Evolutionary conservation across 2,797 vertebrate genomes (phyloP), one percentile per base, ranked within the genome.

Genomic region (Oophaga sylvatica): DNA sequence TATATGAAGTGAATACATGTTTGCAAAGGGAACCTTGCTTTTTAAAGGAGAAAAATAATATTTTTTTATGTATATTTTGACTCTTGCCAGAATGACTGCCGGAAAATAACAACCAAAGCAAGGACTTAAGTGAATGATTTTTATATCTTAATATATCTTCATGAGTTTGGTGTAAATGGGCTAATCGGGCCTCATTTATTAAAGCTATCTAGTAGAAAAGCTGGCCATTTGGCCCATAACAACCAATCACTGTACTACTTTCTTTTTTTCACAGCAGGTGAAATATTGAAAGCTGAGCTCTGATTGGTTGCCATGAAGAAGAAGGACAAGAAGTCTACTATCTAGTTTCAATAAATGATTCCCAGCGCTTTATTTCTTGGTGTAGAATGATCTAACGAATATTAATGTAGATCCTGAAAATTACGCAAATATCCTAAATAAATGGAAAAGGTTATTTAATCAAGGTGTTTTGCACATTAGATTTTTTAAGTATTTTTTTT

Each of bases 21-120:
- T 56, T 85, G 83, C 79, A 86, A 83, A 87, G 45, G 57, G 62
- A 48, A 65, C 35, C n/a, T 75, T 89, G 71, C 80, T 89, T 89
- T 89, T 89, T 79, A 89, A 89, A 35, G 45, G 20, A 83, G 53
- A 89, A 89, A 89, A 83, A 83, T 82, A 86, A 89, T 86, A 86
- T 89, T 86, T 89, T 89, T 89, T 73, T 89, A 89, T 85, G 68
- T 86, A 85, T 35, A 82, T 20, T 81, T 70, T 80, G 65, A 45
- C 60, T 83, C 48, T 68, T 83, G 45, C 53, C 15, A 65, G 29
- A 83, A n/a, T 45, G 75, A 63, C 60, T 76, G 26, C 13, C 57
- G 5, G 45, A 76, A 65, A 73, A 80, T 76, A 29, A 26, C 5
- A 4, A 57, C 35, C 53, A 75, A 71, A 84, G 82, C 57, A 41